Evolutionary conservation across 1,140 invertebrate genomes (phyloP), one percentile per base, ranked within the genome.

Genomic region (Acromyrmex heyeri): DNA sequence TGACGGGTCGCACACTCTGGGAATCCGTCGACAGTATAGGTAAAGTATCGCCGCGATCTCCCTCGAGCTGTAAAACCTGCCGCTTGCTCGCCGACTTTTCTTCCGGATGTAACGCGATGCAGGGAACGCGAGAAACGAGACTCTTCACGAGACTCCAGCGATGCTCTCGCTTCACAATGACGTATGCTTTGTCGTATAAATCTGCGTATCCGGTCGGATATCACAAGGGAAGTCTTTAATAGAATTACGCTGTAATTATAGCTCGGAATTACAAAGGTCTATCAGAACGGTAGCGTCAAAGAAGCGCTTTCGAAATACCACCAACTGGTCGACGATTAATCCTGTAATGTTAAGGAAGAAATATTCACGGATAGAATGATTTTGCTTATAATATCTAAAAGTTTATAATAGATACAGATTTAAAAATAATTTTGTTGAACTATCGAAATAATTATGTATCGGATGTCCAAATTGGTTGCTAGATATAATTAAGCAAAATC

Each of bases 1-100:
- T 48, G 89, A 90, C 59, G 83, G 77, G 30, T 65, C 85, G 85
- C 89, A 81, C 21, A 48, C 27, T 34, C 18, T 73, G 79, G 69
- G 8, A 21, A 14, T 27, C n/a, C 79, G 61, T 48, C 69, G 24
- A 38, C 79, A 83, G 24, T 73, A 83, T 21, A 73, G 79, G 86
- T 70, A 24, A 73, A 55, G 27, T 86, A 44, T 16, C 24, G 30
- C 24, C 64, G 27, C 64, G 27, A 7, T 59, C 65, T 38, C 30
- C 27, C n/a, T 38, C 30, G 21, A 27, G 14, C 7, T 4, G 65
- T 72, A 48, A 72, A 72, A 75, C 27, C 16, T 48, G 50, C 12
- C 14, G 14, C 30, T n/a, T 59, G n/a, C 14, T 30, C 64, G 16
- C 14, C 14, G 62, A 44, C 18, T 50, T 24, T 70, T 24, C 77